Evolutionary conservation across 2,113 vertebrate species (phyloP), one percentile per base, ranked within the genome.

Genomic region (Phoenicopterus ruber): DNA sequence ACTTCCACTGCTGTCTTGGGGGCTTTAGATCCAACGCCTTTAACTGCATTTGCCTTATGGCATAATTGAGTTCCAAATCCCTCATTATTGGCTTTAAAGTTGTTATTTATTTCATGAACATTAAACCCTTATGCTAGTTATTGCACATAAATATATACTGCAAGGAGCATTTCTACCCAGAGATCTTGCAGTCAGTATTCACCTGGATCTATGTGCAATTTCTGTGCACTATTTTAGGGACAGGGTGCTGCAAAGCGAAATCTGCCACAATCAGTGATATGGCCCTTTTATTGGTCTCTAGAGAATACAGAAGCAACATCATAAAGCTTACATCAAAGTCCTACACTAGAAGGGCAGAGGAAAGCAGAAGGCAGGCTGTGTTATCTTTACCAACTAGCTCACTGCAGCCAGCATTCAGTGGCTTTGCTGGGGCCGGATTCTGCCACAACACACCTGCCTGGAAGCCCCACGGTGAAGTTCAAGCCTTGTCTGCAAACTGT

Each of bases 311-410:
- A 69, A 72, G 32, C 14, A 40, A 55, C n/a, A 70, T 50, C 82
- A 54, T 32, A 67, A 77, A 84, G 54, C 77, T 77, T 24, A 40
- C 47, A 52, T 84, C 76, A 82, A 95, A 93, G 76, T 63, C 55
- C 71, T 29, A 4, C n/a, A 25, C 55, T 50, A 40, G 50, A 80
- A 81, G 72, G 62, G 77, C 73, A 80, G 44, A 66, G 49, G 83
- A 77, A 84, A 85, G 83, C 67, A 79, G 88, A 50, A 65, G 47
- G 74, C 67, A 57, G 28, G 67, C 84, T 91, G 54, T 88, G 47
- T 69, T 92, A 59, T 61, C 81, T 94, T 83, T 63, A 36, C 59
- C 28, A 83, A 57, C 34, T 42, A 62, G 44, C 58, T 87, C 62
- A 28, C 26, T 54, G 46, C 44, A 83, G 74, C 32, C 14, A 22